A percentile compares a stretch with the other conserved stretches of the same genome.
phyloP scores from a whole-genome alignment of 2,797 vertebrate genomes.

The Enteromius fasciolatus region DNA sequence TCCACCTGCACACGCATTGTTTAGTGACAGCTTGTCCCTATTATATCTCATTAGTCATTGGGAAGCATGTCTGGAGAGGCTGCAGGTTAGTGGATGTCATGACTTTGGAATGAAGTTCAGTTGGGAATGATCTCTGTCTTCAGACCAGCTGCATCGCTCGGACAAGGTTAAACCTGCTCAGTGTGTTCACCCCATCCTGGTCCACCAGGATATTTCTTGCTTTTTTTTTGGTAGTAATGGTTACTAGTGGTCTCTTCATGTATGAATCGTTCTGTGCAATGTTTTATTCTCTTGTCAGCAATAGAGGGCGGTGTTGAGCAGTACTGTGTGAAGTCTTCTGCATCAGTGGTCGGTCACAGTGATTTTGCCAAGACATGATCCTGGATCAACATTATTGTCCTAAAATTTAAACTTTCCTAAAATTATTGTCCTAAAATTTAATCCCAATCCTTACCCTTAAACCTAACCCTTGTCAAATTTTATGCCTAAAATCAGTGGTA shows the following conservation, averaged over 20 bases:
- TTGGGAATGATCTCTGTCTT: slow-evolving; percentile 44
- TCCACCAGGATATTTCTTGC: neutral
- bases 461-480: no score
- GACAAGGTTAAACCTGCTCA: slow-evolving; percentile 46
- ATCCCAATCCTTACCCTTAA: no score
- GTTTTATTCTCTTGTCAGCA: neutral
- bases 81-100: slow-evolving; percentile 59
- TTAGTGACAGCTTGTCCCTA: slow-evolving; percentile 41
- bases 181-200: neutral
- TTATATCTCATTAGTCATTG: slow-evolving; percentile 49
- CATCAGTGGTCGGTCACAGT: no score
- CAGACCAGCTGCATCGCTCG: slow-evolving; percentile 40
- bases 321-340: neutral
- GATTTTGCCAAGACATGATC: no score
- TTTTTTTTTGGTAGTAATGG: neutral
- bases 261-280: neutral
- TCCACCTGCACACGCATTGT: slow-evolving; percentile 20
- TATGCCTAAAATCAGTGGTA: no score
- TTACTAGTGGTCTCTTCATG: neutral
- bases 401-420: no score
- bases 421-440: no score
- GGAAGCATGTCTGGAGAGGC: slow-evolving; percentile 42
- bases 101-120: slow-evolving; percentile 51
- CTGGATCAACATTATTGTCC: no score
- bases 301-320: slow-evolving; percentile 35